Conservation (phyloP, 2,797 vertebrate species). For the Lutjanus campechanus region DNA sequence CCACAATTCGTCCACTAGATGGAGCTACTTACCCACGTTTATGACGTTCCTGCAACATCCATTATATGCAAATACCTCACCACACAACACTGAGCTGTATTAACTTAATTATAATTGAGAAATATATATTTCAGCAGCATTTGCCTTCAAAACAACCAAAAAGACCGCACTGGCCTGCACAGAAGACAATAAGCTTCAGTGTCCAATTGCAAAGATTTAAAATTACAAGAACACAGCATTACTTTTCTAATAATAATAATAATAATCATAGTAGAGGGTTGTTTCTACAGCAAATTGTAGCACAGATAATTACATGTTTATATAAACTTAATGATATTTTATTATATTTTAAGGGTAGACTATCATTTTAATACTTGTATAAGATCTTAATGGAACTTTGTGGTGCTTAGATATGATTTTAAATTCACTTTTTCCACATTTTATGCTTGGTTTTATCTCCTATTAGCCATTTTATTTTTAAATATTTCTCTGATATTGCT, state of each 20-base stretch:
- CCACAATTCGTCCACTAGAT: conserved; percentile 62
- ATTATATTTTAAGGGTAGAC: neutral
- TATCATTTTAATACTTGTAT: too few species aligned
- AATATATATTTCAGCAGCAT: neutral
- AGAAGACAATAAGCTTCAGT: neutral
- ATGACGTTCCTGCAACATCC: neutral
- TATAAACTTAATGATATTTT: neutral
- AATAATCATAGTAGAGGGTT: too few species aligned
- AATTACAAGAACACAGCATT: neutral
- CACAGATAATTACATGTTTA: neutral
- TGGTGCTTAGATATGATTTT: neutral
- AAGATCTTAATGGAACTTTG: neutral
- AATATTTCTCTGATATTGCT: neutral
- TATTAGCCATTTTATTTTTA: neutral
- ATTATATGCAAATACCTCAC: conserved; percentile 4
- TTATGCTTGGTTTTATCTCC: neutral
- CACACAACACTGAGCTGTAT: neutral
- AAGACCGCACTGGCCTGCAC: neutral
- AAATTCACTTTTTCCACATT: neutral
- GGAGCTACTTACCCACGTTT: conserved; percentile 45
- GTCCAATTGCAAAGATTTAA: neutral
- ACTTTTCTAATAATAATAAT: neutral
- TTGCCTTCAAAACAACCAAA: neutral
- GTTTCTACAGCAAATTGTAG: neutral
- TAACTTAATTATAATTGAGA: neutral